Percentiles rank a stretch among this genome's conserved stretches.
phyloP scores from a whole-genome alignment of 2,113 vertebrate species.

The Suricata suricatta region DNA sequence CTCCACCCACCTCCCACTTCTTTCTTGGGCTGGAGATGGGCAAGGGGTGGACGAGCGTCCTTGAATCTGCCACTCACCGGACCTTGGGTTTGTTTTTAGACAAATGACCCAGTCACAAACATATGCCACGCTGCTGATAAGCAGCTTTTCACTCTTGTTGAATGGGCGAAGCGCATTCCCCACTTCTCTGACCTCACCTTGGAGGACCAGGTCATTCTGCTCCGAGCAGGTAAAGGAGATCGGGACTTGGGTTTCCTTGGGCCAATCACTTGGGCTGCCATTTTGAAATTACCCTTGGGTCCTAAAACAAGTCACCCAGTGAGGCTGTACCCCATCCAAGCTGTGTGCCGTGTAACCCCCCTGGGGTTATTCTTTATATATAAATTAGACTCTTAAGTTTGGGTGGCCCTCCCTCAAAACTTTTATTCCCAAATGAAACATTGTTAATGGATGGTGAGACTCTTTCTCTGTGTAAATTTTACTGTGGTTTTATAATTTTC shows the following conservation, averaged over 20 bases:
- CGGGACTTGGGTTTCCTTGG: not conserved
- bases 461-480: not conserved
- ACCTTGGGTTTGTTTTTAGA: conserved; percentile 81
- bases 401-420: not conserved
- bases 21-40: not conserved
- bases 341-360: rapidly evolving
- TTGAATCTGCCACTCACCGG: not conserved
- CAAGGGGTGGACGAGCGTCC: rapidly evolving
- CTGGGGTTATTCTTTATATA: not conserved
- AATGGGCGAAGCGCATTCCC: conserved; percentile 97
- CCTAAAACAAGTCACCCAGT: not conserved
- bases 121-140: conserved; percentile 98
- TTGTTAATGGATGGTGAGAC: not conserved
- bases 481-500: not conserved
- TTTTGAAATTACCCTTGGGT: not conserved
- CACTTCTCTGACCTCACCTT: conserved; percentile 95
- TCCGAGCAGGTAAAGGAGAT: conserved; percentile 91
- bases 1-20: not conserved
- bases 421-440: not conserved
- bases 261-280: not conserved
- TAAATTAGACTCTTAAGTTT: not conserved
- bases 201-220: conserved; percentile 97
- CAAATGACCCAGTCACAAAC: conserved; percentile 96
- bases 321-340: rapidly evolving
- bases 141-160: conserved; percentile 96